A percentile compares a stretch with the other conserved stretches of the same genome.
These are phyloP conservation scores for Zaprionus lachaisei DNA, from an alignment of 1,140 invertebrate genomes.

Conservation along the genomic window DNA sequence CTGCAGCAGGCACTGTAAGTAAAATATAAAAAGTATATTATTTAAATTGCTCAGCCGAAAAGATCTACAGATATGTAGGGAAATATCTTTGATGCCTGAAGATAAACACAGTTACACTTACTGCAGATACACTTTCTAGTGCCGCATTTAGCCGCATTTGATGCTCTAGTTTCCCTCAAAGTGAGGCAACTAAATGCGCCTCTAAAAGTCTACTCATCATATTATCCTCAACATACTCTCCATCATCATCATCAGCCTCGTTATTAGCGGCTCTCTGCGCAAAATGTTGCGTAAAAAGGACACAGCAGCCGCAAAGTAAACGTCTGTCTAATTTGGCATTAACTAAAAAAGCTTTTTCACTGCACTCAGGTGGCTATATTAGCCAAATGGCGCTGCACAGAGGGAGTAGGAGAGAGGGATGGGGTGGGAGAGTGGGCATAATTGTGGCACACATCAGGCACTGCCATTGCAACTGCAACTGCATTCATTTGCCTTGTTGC, in stretches of 20 bases:
- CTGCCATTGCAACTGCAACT: conserved; percentile 16
- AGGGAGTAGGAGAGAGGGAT: not conserved
- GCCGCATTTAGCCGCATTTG: conserved; percentile 14
- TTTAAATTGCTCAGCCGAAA: not conserved
- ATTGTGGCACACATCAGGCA: conserved; percentile 50
- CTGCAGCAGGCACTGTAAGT: not conserved
- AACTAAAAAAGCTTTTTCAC: conserved; percentile 49
- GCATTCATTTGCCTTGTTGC: conserved; percentile 17
- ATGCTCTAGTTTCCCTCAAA: conserved; percentile 20
- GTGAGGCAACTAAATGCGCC: not conserved
- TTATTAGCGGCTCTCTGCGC: conserved; percentile 24
- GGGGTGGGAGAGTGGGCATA: conserved; percentile 28
- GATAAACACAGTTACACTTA: not conserved
- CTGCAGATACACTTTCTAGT: not conserved
- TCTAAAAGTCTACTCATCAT: too few relatives aligned
- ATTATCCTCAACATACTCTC: not conserved
- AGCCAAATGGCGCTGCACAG: conserved; percentile 31
- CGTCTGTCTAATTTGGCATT: conserved; percentile 77
- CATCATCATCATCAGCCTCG: conserved; percentile 13
- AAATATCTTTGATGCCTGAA: not conserved
- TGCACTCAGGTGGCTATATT: conserved; percentile 45
- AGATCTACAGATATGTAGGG: not conserved
- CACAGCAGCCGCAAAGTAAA: conserved; percentile 45
- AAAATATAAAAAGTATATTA: not conserved
- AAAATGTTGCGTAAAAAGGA: conserved; percentile 68